Conservation (phyloP, 2,888 invertebrate genomes). For the Andrena marginata region DNA sequence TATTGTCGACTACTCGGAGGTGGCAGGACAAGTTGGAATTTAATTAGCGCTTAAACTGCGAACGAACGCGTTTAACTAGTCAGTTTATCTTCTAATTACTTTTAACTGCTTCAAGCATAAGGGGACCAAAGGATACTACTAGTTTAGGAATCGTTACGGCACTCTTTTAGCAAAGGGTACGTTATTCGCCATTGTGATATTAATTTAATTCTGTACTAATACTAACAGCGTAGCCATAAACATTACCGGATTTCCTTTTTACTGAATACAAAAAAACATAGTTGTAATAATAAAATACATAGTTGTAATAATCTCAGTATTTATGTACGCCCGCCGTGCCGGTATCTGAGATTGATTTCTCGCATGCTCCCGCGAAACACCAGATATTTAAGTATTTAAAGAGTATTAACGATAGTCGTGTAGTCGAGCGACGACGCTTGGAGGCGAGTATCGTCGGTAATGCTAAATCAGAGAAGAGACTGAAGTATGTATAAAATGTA, state of each 20-base stretch:
- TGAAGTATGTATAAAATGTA: slow-evolving; percentile 44
- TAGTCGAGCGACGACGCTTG: background rate
- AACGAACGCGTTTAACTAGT: slow-evolving; percentile 28
- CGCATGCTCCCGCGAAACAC: background rate
- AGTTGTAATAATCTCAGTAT: slow-evolving; percentile 36
- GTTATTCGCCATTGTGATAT: slow-evolving; percentile 39
- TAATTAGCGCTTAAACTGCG: background rate
- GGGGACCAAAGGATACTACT: slow-evolving; percentile 42
- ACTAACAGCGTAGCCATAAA: slow-evolving; percentile 14
- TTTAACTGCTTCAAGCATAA: slow-evolving; percentile 1
- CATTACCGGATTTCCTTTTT: slow-evolving; percentile 10
- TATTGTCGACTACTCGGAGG: background rate
- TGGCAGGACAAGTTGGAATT: background rate
- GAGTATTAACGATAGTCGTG: slow-evolving; percentile 43
- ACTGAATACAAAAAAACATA: no score
- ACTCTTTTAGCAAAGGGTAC: slow-evolving; percentile 15
- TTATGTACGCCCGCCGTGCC: background rate
- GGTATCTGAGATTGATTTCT: slow-evolving; percentile 4
- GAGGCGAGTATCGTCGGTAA: slow-evolving; percentile 1
- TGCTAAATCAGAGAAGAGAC: slow-evolving; percentile 44
- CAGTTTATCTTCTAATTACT: background rate
- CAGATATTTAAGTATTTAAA: slow-evolving; percentile 34
- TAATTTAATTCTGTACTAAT: slow-evolving; percentile 18
- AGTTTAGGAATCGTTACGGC: slow-evolving; percentile 12
- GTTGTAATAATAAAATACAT: slow-evolving; percentile 10